Evolutionary conservation across 2,113 vertebrate genomes (phyloP).

Genomic region (Dinomys branickii): DNA sequence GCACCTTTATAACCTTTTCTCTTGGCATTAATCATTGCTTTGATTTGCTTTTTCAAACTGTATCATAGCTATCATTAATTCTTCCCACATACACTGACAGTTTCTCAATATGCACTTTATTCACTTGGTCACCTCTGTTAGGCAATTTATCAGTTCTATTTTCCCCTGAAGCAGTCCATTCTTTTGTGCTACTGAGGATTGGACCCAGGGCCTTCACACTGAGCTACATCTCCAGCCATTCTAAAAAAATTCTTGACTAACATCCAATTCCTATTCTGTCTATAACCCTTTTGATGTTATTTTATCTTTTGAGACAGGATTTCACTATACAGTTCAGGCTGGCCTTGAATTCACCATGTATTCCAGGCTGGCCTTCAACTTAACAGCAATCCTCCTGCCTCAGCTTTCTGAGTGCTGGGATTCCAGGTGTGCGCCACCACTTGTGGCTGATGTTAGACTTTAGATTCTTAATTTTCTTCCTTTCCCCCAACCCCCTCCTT

Average conservation of each 20-base stretch:
- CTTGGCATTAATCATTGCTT: conserved; percentile 14
- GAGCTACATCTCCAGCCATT: background rate
- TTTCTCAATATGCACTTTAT: conserved; percentile 3
- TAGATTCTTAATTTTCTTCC: background rate
- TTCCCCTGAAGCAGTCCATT: background rate
- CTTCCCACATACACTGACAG: background rate
- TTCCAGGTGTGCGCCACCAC: background rate
- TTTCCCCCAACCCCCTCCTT: accelerated
- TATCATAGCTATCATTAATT: background rate
- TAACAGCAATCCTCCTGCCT: background rate
- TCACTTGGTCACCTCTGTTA: background rate
- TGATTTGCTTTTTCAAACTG: background rate
- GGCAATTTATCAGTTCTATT: background rate
- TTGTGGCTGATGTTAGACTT: background rate
- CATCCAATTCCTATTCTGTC: background rate
- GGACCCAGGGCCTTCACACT: background rate
- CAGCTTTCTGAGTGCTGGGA: background rate
- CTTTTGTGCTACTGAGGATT: background rate
- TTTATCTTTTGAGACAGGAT: background rate
- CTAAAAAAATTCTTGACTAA: background rate
- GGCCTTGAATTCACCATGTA: no score
- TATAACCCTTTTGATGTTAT: no score
- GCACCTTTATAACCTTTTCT: conserved; percentile 35
- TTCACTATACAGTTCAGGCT: background rate
- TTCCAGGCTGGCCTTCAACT: no score